A percentile compares a stretch with the other conserved stretches of the same genome.
Evolutionary conservation across 2,797 vertebrate genomes (phyloP).

Genomic region (Pygocentrus nattereri): DNA sequence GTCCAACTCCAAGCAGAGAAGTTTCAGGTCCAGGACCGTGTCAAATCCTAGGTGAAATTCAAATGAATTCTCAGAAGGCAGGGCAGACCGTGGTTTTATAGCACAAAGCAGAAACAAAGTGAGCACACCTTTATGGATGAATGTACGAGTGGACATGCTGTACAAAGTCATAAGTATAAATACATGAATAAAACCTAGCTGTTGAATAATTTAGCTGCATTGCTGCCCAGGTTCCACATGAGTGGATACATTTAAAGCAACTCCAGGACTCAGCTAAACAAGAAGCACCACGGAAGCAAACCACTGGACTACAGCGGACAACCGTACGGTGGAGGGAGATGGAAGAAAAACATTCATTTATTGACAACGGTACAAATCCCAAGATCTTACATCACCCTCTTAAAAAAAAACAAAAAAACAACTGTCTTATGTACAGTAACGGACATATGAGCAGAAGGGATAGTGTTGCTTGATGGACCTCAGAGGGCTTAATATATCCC

Average conservation of each 20-base stretch:
- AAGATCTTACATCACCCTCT: not conserved
- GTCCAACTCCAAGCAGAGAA: not conserved
- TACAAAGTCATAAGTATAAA: conserved; percentile 58
- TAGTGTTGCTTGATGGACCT: not conserved
- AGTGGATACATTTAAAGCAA: conserved; percentile 70
- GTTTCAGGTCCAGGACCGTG: conserved; percentile 48
- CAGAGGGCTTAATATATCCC: not conserved
- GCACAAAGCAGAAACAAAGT: conserved; percentile 31
- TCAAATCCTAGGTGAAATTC: conserved; percentile 55
- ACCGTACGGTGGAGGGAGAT: conserved; percentile 36
- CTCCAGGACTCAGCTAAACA: conserved; percentile 63
- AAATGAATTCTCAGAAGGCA: conserved; percentile 42
- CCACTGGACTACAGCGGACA: conserved; percentile 39
- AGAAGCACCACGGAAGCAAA: conserved; percentile 65
- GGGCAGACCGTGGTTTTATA: not conserved
- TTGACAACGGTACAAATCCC: conserved; percentile 15
- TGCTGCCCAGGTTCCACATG: conserved; percentile 75
- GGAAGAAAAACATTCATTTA: conserved; percentile 37
- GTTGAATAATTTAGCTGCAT: conserved; percentile 77
- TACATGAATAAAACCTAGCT: conserved; percentile 65
- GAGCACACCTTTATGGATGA: conserved; percentile 40
- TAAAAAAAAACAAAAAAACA: too few relatives aligned
- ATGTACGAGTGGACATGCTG: conserved; percentile 53
- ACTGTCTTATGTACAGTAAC: not conserved
- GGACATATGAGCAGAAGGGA: not conserved